Evolutionary conservation across 2,113 vertebrate species (phyloP).

Genomic region (Microcebus jonahi): DNA sequence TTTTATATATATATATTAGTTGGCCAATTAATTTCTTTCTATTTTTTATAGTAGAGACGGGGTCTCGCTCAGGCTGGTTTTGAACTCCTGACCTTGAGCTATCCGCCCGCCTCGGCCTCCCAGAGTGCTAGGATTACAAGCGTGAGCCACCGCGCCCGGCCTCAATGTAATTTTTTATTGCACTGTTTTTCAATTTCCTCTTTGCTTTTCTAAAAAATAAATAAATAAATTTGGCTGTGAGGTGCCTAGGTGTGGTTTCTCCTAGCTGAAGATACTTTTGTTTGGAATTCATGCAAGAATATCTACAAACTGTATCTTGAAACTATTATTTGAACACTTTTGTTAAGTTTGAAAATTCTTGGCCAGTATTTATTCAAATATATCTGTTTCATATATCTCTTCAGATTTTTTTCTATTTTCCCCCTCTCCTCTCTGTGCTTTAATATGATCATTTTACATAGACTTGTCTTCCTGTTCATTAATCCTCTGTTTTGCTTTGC

Average conservation of each 20-base stretch:
- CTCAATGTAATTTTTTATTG: background rate
- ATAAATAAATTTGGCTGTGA: background rate
- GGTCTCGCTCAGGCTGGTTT: too few relatives aligned
- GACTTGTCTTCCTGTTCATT: background rate
- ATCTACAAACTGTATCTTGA: background rate
- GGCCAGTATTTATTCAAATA: background rate
- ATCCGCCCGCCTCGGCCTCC: too few relatives aligned
- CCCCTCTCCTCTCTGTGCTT: background rate
- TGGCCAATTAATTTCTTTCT: too few relatives aligned
- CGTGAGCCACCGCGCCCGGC: too few relatives aligned
- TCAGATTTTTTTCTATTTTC: background rate
- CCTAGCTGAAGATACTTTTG: background rate
- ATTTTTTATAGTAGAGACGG: too few relatives aligned
- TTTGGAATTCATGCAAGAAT: background rate
- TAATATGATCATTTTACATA: background rate
- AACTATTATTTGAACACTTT: background rate
- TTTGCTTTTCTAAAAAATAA: background rate
- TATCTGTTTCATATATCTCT: background rate
- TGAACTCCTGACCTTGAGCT: too few relatives aligned
- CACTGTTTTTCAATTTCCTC: background rate
- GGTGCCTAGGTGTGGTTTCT: background rate
- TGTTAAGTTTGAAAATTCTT: background rate
- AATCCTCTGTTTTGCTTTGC: background rate
- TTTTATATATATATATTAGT: too few relatives aligned
- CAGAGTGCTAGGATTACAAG: too few relatives aligned